Base-by-base conservation (phyloP, 2,888 invertebrate genomes). In the Scrobipalpa atriplicella region DNA sequence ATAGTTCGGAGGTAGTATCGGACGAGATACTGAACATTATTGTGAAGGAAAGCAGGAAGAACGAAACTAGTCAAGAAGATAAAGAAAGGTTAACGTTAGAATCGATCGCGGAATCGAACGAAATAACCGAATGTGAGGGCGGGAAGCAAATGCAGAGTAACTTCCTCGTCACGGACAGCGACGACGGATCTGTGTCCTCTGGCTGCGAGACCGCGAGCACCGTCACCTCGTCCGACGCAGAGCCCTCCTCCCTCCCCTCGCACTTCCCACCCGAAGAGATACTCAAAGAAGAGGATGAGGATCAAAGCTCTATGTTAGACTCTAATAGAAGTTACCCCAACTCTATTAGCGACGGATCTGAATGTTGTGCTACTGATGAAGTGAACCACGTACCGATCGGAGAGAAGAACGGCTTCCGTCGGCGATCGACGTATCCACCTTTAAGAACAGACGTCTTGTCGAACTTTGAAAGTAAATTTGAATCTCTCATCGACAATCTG, bases 201-300 rank as follows among this genome's bases (percentile, higher is more conserved):
- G 96, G 96, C 73, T 96, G 96, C 84, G 96, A 96, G 87, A 96
- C 96, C 13, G 95, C 96, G 63, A 96, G 96, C 84, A 96, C 96
- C 9, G 95, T 94, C 54, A 94, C 94, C 66, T 93, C 93, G 19
- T 94, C 94, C 54, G 94, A 94, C 77, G 83, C 90, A 47, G 94
- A 94, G 77, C 90, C 90, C 69, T 86, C 89, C 71, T 92, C 92
- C 64, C 86, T 93, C 66, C 90, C 90, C 64, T 90, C 89, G 70
- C 86, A 81, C 74, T 88, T 85, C 76, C 89, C 84, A 13, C 88
- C 83, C 64, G 90, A 93, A 71, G 92, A 93, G 68, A 81, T 80
- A 56, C 56, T 56, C 19, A 64, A 64, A 19, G 60, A 85, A 71
- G 83, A 84, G 65, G 90, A 91, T 62, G 89, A 92, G 66, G 92